Evolutionary conservation across 2,797 vertebrate species (phyloP).

Genomic region (Anabacerthia variegaticeps): DNA sequence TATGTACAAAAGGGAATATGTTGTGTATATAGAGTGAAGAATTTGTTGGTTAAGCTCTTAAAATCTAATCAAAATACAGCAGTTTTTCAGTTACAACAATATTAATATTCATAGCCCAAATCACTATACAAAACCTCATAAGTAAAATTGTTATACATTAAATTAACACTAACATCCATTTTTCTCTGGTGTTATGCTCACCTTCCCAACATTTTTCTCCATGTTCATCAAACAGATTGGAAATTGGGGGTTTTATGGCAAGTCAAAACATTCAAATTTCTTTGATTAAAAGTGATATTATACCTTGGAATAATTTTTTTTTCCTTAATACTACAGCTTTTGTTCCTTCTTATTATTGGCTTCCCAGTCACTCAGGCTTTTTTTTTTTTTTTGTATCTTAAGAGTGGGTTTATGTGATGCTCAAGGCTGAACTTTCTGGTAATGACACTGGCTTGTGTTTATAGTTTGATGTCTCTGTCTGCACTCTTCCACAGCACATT

Average conservation of each 20-base stretch:
- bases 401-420: background rate
- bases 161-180: background rate
- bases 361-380: background rate
- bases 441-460: background rate
- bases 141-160: background rate
- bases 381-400: background rate
- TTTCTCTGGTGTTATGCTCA: background rate
- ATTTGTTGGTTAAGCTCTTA: background rate
- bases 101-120: background rate
- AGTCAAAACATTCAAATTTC: background rate
- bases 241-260: background rate
- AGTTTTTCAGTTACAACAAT: background rate
- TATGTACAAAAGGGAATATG: fast-evolving
- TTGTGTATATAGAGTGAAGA: background rate
- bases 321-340: background rate
- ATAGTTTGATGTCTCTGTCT: background rate
- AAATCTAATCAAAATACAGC: background rate
- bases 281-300: background rate
- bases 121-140: background rate
- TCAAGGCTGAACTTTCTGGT: background rate
- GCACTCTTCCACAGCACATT: background rate
- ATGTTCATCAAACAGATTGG: background rate
- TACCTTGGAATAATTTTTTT: background rate
- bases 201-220: background rate
- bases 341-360: background rate